These are phyloP conservation scores for Drosophila repleta DNA, from an alignment of 1,140 invertebrate species.

Conservation along the genomic window DNA sequence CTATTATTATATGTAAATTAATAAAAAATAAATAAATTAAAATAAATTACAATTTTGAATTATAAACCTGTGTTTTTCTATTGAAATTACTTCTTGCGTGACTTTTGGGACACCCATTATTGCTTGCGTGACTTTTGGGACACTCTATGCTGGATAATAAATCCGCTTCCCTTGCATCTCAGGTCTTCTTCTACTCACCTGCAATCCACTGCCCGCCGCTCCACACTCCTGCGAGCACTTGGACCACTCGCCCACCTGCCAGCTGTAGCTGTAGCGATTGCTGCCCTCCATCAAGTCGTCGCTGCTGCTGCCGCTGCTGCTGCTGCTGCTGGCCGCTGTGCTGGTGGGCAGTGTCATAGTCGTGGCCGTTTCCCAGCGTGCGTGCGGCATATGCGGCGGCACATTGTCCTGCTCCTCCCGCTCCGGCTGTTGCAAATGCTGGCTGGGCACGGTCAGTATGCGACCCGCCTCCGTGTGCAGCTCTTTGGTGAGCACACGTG, in stretches of 20 bases:
- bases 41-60: too few species aligned
- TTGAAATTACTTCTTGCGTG: too few species aligned
- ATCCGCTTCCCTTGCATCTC: too few species aligned
- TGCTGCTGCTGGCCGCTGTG: slow-evolving; percentile 24
- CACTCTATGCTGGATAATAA: too few species aligned
- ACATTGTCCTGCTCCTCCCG: slow-evolving; percentile 22
- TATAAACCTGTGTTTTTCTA: too few species aligned
- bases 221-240: slow-evolving; percentile 94
- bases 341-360: slow-evolving; percentile 17
- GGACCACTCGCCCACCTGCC: slow-evolving; percentile 93
- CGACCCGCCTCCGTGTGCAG: slow-evolving; percentile 49
- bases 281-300: background rate
- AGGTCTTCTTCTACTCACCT: slow-evolving; percentile 50
- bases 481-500: slow-evolving; percentile 51
- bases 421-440: background rate
- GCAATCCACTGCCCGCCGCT: slow-evolving; percentile 86
- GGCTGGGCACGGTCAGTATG: slow-evolving; percentile 14
- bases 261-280: slow-evolving; percentile 89
- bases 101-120: too few species aligned
- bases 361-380: slow-evolving; percentile 62
- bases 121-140: too few species aligned
- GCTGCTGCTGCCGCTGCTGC: slow-evolving; percentile 2
- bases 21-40: too few species aligned
- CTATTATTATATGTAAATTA: too few species aligned
- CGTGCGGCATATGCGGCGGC: slow-evolving; percentile 66